Conservation (phyloP, 92 coral and sea anemone genomes). For the Metridium senile region DNA sequence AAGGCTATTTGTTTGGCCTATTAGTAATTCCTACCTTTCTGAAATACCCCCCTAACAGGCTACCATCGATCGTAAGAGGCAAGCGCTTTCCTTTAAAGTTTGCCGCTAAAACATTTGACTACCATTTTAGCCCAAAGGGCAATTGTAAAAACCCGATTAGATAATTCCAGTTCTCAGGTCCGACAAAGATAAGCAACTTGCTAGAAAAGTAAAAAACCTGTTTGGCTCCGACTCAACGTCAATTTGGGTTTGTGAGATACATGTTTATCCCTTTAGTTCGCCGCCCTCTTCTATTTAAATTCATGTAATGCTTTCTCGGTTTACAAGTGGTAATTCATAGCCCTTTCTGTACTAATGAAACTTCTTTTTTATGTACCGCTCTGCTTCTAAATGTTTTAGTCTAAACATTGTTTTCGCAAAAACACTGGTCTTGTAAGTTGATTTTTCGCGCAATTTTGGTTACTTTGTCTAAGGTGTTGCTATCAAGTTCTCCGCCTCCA, state of each 20-base stretch:
- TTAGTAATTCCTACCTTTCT: conserved; percentile 3
- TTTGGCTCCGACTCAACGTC: conserved; percentile 28
- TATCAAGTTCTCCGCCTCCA: conserved; percentile 24
- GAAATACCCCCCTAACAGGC: conserved; percentile 19
- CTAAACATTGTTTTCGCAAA: conserved; percentile 2
- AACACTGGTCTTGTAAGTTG: background rate
- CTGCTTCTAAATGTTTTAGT: background rate
- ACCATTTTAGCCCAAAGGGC: conserved; percentile 40
- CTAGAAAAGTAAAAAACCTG: conserved; percentile 15
- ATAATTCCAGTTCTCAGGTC: conserved; percentile 35
- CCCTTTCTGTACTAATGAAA: background rate
- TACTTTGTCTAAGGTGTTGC: background rate
- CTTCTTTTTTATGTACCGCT: background rate
- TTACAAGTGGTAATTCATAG: conserved; percentile 7
- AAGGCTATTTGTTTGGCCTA: background rate
- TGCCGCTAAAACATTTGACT: conserved; percentile 34
- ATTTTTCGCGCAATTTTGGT: conserved; percentile 10
- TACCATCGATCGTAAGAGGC: conserved; percentile 44
- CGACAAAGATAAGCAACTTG: conserved; percentile 20
- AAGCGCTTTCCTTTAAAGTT: conserved; percentile 34
- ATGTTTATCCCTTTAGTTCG: conserved; percentile 31
- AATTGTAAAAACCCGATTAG: conserved; percentile 31
- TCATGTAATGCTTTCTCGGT: conserved; percentile 18
- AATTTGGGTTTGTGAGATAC: conserved; percentile 13
- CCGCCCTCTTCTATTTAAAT: conserved; percentile 20